Conservation (phyloP, 2,113 vertebrate genomes). For the Dicaeum eximium region DNA sequence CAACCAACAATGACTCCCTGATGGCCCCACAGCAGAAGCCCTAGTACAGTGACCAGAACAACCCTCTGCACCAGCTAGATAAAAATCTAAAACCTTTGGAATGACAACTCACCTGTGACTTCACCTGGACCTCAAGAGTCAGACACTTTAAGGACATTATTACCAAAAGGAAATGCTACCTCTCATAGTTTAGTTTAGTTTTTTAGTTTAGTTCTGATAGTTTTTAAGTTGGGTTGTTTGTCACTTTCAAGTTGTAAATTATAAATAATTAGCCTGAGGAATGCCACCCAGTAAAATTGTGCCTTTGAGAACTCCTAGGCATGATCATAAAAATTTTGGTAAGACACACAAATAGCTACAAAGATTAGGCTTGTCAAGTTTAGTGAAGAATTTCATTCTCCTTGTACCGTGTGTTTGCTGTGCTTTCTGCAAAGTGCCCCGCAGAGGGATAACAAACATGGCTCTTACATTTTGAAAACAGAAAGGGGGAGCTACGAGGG, state of each 20-base stretch:
- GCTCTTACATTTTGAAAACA: neutral
- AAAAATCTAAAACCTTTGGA: neutral
- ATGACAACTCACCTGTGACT: neutral
- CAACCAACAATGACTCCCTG: neutral
- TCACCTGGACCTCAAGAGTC: neutral
- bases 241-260: neutral
- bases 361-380: neutral
- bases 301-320: neutral
- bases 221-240: neutral
- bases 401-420: neutral
- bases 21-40: neutral
- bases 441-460: neutral
- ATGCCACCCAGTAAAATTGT: neutral
- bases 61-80: neutral
- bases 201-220: neutral
- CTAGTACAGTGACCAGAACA: neutral
- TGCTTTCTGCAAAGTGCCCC: neutral
- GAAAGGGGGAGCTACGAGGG: neutral
- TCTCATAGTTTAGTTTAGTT: too few relatives aligned
- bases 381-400: neutral
- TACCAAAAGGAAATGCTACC: neutral
- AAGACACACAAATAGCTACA: neutral
- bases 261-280: neutral
- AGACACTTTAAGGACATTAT: neutral
- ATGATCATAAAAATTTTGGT: neutral